phyloP scores from a whole-genome alignment of 1,140 invertebrate genomes.

The Pogonus chalceus region DNA sequence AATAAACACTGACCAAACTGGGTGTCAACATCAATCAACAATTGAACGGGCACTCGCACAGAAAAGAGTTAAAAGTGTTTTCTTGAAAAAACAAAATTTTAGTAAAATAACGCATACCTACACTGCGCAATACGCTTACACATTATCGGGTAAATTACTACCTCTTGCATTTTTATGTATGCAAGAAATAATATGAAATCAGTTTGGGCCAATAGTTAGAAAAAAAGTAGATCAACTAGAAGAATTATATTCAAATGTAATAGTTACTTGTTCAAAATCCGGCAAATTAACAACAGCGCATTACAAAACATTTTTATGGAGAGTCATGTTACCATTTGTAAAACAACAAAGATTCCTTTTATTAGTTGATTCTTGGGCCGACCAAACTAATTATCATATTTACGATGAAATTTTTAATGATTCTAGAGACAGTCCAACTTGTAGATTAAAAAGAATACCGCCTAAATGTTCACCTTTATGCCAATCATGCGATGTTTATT shows the following conservation, averaged over 20 bases:
- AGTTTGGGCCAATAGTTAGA: no score
- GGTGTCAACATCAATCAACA: conserved; percentile 16
- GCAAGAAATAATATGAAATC: no score
- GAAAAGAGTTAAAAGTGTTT: conserved; percentile 14
- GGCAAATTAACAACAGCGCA: conserved; percentile 13
- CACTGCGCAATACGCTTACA: conserved; percentile 15
- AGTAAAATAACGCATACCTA: conserved; percentile 20
- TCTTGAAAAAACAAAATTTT: conserved; percentile 13
- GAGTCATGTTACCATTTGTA: conserved; percentile 15
- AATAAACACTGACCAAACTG: conserved; percentile 13
- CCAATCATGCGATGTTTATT: conserved; percentile 23
- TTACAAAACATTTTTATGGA: conserved; percentile 14
- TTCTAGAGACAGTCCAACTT: conserved; percentile 1
- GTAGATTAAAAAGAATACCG: conserved; percentile 18
- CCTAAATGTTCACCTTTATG: conserved; percentile 17
- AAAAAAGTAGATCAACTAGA: no score
- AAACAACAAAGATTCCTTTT: conserved; percentile 16
- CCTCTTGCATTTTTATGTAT: no score
- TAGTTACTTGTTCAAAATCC: conserved; percentile 14
- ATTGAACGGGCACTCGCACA: conserved; percentile 13
- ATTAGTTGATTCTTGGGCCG: conserved; percentile 20
- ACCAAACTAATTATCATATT: conserved; percentile 13
- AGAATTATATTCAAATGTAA: conserved; percentile 11
- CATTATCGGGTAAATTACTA: no score
- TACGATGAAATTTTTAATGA: conserved; percentile 16